Percentiles rank a stretch among this genome's conserved stretches.
These are phyloP conservation scores for Lamproptera curius DNA, from an alignment of 2,888 invertebrate species.

Conservation along the genomic window DNA sequence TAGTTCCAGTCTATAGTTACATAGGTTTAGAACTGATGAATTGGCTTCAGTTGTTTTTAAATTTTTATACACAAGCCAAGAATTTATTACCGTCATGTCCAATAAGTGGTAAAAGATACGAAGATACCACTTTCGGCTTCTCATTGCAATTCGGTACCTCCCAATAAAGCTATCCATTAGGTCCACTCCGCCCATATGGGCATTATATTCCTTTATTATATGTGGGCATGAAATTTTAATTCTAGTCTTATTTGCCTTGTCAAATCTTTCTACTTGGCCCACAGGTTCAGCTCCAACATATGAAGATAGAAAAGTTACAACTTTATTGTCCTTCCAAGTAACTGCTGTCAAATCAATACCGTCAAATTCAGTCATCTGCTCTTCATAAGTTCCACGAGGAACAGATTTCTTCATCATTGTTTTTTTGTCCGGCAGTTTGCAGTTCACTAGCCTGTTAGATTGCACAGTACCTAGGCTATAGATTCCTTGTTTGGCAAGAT, in stretches of 20 bases:
- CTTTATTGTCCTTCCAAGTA: too few species aligned
- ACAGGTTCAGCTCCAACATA: background rate
- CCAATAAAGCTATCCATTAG: conserved; percentile 17
- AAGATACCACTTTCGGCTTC: conserved; percentile 15
- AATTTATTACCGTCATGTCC: too few species aligned
- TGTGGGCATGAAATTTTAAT: too few species aligned
- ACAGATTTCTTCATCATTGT: conserved; percentile 26
- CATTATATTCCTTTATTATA: too few species aligned
- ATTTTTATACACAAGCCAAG: too few species aligned
- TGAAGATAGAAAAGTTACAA: background rate
- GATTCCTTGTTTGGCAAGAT: conserved; percentile 36
- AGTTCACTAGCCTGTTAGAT: conserved; percentile 20
- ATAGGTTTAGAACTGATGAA: too few species aligned
- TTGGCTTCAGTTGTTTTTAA: too few species aligned
- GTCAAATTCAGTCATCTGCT: background rate
- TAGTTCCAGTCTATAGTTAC: too few species aligned
- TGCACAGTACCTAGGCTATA: conserved; percentile 31
- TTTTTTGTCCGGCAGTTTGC: too few species aligned
- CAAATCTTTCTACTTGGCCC: background rate
- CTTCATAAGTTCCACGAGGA: background rate
- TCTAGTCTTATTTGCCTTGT: too few species aligned
- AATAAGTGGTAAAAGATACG: conserved; percentile 12
- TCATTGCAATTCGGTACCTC: conserved; percentile 12
- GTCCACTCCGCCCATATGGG: too few species aligned
- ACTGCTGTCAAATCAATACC: too few species aligned